Conservation (phyloP, 2,797 vertebrate genomes). For the Chloroceryle amazona region DNA sequence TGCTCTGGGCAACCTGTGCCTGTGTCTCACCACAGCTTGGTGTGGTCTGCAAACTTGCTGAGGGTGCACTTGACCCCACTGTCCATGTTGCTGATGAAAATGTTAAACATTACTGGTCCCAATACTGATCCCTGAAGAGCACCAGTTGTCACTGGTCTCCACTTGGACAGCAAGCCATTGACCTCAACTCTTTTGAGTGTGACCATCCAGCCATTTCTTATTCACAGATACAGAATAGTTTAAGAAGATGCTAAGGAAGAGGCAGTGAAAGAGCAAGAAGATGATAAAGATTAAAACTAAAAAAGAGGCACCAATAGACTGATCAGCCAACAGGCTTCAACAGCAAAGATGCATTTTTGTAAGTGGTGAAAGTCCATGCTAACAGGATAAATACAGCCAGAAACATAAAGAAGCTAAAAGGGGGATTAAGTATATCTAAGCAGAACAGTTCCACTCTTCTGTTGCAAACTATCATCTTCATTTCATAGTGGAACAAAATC, state of each 20-base stretch:
- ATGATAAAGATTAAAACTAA: neutral
- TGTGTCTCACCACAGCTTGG: too few species aligned
- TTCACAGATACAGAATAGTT: neutral
- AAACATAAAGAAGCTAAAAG: neutral
- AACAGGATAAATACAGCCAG: neutral
- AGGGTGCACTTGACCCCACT: too few species aligned
- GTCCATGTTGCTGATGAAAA: too few species aligned
- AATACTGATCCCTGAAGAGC: too few species aligned
- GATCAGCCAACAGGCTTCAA: neutral
- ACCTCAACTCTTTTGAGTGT: too few species aligned
- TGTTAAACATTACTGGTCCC: too few species aligned
- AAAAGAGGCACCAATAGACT: neutral
- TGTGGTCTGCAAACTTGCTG: too few species aligned
- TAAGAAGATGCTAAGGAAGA: neutral
- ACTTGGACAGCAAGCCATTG: too few species aligned
- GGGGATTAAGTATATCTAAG: neutral
- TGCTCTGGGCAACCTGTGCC: too few species aligned
- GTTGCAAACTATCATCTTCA: neutral
- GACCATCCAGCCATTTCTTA: too few species aligned
- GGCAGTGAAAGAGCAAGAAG: neutral
- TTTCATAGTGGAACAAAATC: fast-evolving
- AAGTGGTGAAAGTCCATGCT: neutral
- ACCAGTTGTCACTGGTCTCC: too few species aligned
- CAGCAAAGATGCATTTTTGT: neutral
- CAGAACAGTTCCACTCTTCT: neutral